Evolutionary conservation across 2,113 vertebrate genomes (phyloP).

Genomic region (Esox niger): DNA sequence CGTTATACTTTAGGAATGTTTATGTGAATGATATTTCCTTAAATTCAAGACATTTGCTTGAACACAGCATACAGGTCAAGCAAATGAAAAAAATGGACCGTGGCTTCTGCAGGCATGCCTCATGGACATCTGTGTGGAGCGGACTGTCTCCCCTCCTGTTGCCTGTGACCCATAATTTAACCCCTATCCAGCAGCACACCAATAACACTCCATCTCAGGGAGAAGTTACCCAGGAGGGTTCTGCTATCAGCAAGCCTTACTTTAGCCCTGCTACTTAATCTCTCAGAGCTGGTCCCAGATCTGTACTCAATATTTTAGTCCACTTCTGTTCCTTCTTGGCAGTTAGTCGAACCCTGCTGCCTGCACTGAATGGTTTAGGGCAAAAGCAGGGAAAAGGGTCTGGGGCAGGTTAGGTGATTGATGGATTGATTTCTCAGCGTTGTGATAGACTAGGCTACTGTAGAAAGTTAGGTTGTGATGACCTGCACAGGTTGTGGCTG

Average conservation of each 20-base stretch:
- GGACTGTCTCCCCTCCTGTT: slow-evolving; percentile 19
- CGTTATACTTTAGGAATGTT: too few species aligned
- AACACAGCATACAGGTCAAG: too few species aligned
- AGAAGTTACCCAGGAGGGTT: slow-evolving; percentile 38
- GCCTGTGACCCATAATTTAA: slow-evolving; percentile 40
- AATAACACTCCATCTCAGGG: slow-evolving; percentile 40
- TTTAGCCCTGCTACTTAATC: slow-evolving; percentile 37
- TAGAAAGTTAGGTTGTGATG: background rate
- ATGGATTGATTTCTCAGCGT: slow-evolving; percentile 1
- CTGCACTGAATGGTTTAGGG: slow-evolving; percentile 7
- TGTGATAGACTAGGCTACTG: background rate
- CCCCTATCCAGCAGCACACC: slow-evolving; percentile 43
- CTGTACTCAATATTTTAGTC: slow-evolving; percentile 38
- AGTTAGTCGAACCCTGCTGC: slow-evolving; percentile 20
- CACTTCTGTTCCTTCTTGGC: slow-evolving; percentile 24
- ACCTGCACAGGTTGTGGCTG: background rate
- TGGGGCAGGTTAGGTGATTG: slow-evolving; percentile 23
- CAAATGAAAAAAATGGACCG: too few species aligned
- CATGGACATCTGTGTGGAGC: slow-evolving; percentile 23
- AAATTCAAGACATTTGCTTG: too few species aligned
- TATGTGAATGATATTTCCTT: too few species aligned
- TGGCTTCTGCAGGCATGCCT: too few species aligned
- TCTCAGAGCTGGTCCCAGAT: slow-evolving; percentile 29
- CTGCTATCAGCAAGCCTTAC: slow-evolving; percentile 39
- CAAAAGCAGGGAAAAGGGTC: slow-evolving; percentile 15